phyloP scores from a whole-genome alignment of 1,140 invertebrate genomes.

The Diplogasteroides magnus region DNA sequence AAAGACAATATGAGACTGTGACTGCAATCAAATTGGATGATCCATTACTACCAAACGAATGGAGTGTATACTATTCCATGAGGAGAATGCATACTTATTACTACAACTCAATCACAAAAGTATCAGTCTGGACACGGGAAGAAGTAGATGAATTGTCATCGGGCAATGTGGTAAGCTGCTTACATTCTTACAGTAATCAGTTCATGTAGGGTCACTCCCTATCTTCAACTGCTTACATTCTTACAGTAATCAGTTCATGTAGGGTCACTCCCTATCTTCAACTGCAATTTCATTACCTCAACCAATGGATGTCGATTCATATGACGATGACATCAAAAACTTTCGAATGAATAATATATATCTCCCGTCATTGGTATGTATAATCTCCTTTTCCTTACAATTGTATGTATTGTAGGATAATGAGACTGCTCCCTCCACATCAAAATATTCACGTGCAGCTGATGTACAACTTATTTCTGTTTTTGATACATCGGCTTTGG shows the following conservation, averaged over 20 bases:
- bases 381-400: no score
- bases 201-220: constrained; percentile 1
- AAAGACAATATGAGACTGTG: background rate
- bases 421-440: background rate
- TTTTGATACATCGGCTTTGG: constrained; percentile 13
- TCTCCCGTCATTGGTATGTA: background rate
- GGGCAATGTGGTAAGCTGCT: no score
- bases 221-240: no score
- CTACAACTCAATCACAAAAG: background rate
- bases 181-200: background rate
- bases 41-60: constrained; percentile 2
- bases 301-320: background rate
- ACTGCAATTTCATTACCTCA: background rate
- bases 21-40: background rate
- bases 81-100: constrained; percentile 6
- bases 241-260: background rate
- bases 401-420: constrained; percentile 1
- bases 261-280: background rate
- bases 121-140: constrained; percentile 7
- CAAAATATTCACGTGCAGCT: background rate
- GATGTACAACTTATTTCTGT: background rate
- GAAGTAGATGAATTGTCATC: background rate
- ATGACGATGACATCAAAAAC: background rate
- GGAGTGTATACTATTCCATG: background rate
- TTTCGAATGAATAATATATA: background rate